A percentile compares a stretch with the other conserved stretches of the same genome.
Conservation (phyloP, 2,888 invertebrate genomes). For the Boloria euphrosyne region DNA sequence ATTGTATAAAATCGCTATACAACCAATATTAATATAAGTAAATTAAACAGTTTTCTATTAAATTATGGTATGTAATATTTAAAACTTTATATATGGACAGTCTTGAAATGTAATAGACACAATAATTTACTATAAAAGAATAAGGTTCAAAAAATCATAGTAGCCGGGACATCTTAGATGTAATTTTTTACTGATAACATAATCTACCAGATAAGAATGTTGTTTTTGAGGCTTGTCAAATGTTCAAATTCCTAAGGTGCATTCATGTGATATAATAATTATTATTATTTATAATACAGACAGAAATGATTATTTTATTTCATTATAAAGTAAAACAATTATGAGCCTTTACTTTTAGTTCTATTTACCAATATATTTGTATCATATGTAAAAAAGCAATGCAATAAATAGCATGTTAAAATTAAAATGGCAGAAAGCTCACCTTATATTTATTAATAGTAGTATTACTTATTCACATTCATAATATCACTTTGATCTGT, state of each 20-base stretch:
- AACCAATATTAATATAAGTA: too few species aligned
- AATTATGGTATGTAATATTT: too few species aligned
- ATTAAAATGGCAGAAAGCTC: conserved; percentile 9
- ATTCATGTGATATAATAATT: conserved; percentile 5
- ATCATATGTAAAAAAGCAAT: neutral
- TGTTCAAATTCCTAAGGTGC: neutral
- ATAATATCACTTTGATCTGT: conserved; percentile 34
- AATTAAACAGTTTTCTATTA: too few species aligned
- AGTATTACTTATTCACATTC: conserved; percentile 33
- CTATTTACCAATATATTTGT: too few species aligned
- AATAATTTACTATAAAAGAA: too few species aligned
- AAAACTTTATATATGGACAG: too few species aligned
- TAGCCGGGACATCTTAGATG: neutral
- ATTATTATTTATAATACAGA: neutral
- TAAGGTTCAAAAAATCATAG: too few species aligned
- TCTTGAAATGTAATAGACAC: too few species aligned
- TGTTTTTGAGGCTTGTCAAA: neutral
- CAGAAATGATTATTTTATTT: neutral
- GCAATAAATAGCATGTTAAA: neutral
- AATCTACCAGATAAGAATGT: conserved; percentile 8
- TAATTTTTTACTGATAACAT: conserved; percentile 14
- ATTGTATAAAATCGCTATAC: too few species aligned
- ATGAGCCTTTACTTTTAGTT: too few species aligned
- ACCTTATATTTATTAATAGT: conserved; percentile 36
- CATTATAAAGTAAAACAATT: too few species aligned